Base-by-base conservation (phyloP, 2,888 invertebrate genomes). In the Rhingia campestris region DNA sequence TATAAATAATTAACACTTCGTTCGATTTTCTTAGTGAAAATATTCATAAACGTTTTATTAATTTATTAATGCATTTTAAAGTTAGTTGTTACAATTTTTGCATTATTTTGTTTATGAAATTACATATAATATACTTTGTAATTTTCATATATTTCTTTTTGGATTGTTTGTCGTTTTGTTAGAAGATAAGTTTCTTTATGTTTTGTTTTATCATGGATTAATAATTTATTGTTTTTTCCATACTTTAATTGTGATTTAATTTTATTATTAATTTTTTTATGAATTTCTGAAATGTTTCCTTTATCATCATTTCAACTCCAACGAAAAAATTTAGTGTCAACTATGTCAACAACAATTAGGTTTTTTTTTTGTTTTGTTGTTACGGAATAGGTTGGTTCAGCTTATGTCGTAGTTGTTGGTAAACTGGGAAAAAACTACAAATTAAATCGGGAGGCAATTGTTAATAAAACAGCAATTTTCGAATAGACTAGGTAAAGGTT, bases 101-200 rank as follows among this genome's bases (percentile, higher is more conserved):
- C 74, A 81, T 75, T 70, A 49, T 32, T 35, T 54, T 61, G 22
- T 22, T 10, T 43, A 63, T 72, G 33, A 43, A 43, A 56, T 70
- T 22, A 53, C 12, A 35, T 64, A 58, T 47, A 32, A 56, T 76
- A 61, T 77, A 85, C 75, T 69, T 72, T 85, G 22, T 51, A 58
- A 33, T 69, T 47, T 56, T 56, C 45, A 66, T 73, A 30, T 82
- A 41, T 76, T 81, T 22, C 22, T 22, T 86, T 70, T 76, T 86
- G 81, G 79, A 86, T 87, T 88, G 80, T 73, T 87, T 87, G 86
- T 86, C 74, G 86, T 61, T 86, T 81, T 69, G 64, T 79, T 86
- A 82, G 72, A 73, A 75, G 32, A 66, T 54, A 76, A 61, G 33
- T 66, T 59, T 59, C 45, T 49, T 43, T 51, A 35, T 39, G 51